Conservation (phyloP, 1,140 invertebrate species). For the Hycleus cichorii region DNA sequence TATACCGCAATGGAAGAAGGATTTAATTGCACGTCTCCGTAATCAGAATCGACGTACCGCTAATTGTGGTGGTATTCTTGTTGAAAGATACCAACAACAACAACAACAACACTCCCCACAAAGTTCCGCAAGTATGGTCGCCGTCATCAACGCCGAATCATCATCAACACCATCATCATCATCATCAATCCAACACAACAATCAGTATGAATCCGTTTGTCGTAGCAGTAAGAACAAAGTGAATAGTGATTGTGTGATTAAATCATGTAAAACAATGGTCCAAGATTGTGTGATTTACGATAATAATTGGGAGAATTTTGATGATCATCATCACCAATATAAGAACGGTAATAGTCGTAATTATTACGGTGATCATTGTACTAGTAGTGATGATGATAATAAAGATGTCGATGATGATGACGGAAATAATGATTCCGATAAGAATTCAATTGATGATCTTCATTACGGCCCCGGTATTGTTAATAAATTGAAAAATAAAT, state of each 20-base stretch:
- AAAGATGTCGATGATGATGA: conserved; percentile 4
- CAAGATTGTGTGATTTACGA: conserved; percentile 28
- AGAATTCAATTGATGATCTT: conserved; percentile 56
- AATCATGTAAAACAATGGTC: conserved; percentile 21
- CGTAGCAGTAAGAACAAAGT: background rate
- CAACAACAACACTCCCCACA: background rate
- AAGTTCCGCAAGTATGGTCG: conserved; percentile 6
- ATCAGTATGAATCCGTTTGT: background rate
- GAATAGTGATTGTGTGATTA: conserved; percentile 8
- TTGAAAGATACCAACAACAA: conserved; percentile 7
- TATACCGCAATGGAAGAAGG: conserved; percentile 35
- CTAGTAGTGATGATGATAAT: conserved; percentile 13
- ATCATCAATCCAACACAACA: background rate
- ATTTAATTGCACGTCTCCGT: conserved; percentile 31
- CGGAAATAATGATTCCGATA: conserved; percentile 28
- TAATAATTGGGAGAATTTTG: conserved; percentile 16
- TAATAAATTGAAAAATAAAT: conserved; percentile 74
- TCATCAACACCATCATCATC: background rate
- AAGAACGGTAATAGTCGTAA: background rate
- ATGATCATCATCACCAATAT: conserved; percentile 1
- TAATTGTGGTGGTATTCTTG: conserved; percentile 14
- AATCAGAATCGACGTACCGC: conserved; percentile 25
- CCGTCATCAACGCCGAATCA: background rate
- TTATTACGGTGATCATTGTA: background rate
- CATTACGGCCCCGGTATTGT: conserved; percentile 90